Percentiles rank a stretch among this genome's conserved stretches.
Evolutionary conservation across 2,113 vertebrate genomes (phyloP).

Genomic region (Podocnemis expansa): DNA sequence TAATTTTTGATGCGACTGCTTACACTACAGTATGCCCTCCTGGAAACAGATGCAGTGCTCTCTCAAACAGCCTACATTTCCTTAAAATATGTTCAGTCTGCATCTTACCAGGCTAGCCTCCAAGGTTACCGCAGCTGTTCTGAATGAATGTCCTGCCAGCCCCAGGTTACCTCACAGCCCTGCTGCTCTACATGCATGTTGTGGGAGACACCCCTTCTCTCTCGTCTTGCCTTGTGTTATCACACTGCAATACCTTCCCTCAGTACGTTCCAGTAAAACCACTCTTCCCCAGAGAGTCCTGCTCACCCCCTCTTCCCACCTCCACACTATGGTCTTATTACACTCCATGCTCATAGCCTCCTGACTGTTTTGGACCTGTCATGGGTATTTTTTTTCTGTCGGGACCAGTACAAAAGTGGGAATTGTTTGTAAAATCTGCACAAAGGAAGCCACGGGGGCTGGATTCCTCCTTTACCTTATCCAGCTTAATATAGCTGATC

Average conservation of each 20-base stretch:
- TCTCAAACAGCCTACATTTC: background rate
- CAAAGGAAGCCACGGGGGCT: background rate
- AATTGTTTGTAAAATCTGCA: background rate
- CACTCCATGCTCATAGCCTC: background rate
- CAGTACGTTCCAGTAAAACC: background rate
- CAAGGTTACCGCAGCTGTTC: background rate
- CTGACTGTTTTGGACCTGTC: background rate
- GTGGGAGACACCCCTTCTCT: background rate
- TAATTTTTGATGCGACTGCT: background rate
- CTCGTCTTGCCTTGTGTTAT: background rate
- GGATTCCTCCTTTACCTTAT: background rate
- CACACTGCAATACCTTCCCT: background rate
- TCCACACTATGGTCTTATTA: background rate
- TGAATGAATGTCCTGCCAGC: background rate
- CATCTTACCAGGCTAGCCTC: background rate
- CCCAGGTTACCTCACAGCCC: background rate
- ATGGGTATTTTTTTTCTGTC: background rate
- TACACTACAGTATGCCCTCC: background rate
- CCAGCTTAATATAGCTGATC: too few relatives aligned
- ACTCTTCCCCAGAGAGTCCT: rapidly evolving
- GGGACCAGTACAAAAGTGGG: background rate
- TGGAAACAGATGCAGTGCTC: background rate
- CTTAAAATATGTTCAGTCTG: background rate
- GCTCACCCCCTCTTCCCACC: background rate
- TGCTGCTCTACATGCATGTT: background rate